Base-by-base conservation (phyloP, 2,113 vertebrate species). In the Phylloscopus trochiloides region DNA sequence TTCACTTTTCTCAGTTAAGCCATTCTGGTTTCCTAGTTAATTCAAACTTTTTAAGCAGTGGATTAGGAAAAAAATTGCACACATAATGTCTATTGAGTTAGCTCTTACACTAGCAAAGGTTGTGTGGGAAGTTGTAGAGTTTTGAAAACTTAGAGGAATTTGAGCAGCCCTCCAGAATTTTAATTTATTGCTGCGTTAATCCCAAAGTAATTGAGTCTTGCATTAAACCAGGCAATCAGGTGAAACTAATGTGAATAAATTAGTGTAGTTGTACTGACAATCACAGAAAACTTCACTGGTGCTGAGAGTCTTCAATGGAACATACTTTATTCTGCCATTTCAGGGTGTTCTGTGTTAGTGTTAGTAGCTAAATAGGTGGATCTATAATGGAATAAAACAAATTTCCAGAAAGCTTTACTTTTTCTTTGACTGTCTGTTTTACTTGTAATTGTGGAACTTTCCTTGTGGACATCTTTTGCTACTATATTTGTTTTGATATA, bases 231-330 rank as follows among this genome's bases (percentile, higher is more conserved):
- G 86, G 80, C 86, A 95, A 31, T 90, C 90, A 92, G 24, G 42
- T 96, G 92, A 96, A 96, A 91, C 84, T 92, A 94, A 95, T 89
- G 76, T 84, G 81, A 94, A 79, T 84, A 87, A 32, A 89, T 95
- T 79, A 47, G 73, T 90, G n/a, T 43, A 67, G 79, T 73, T 92
- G 22, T 87, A 68, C 75, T 86, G 63, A 91, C 47, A 90, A 61
- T 94, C 51, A 51, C 78, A 75, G 66, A 90, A 71, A 89, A 72
- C 17, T 92, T 92, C 58, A 36, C 43, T 89, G 59, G 74, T 91
- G 28, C 76, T 92, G 47, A 67, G 24, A 87, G 36, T 71, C 67
- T 85, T 92, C 43, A 29, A 40, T 51, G 50, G 29, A 76, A 85
- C 36, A 20, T 43, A 57, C 28, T 89, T 92, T 84, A n/a, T 50